Percentiles rank a stretch among this genome's conserved stretches.
phyloP scores from a whole-genome alignment of 2,113 vertebrate genomes.

The Chloropsis hardwickii region DNA sequence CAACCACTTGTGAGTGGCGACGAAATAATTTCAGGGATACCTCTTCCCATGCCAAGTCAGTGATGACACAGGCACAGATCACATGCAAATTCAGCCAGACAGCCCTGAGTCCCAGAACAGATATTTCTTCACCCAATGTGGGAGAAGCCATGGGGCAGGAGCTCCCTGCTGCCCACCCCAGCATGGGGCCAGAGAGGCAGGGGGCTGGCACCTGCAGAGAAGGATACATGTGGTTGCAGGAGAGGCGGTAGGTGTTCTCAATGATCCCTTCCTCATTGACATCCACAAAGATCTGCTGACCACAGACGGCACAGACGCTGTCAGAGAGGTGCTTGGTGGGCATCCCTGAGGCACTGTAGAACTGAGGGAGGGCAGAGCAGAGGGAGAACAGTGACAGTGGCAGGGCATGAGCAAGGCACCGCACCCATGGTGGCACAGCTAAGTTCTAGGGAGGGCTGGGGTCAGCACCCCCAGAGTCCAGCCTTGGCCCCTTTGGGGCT shows the following conservation, averaged over 20 bases:
- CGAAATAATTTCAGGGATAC: background rate
- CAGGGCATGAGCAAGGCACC: background rate
- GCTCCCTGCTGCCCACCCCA: background rate
- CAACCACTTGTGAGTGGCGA: rapidly evolving
- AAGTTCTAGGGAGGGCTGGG: background rate
- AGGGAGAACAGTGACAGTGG: background rate
- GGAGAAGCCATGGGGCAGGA: background rate
- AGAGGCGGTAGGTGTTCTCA: conserved; percentile 95
- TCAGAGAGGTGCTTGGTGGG: conserved; percentile 96
- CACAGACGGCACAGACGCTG: conserved; percentile 93
- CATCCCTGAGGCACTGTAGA: conserved; percentile 95
- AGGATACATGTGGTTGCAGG: conserved; percentile 99
- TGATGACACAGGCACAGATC: background rate
- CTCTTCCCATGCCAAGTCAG: background rate
- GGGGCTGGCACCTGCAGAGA: background rate
- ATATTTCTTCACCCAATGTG: rapidly evolving
- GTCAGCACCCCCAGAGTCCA: background rate
- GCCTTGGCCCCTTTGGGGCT: background rate
- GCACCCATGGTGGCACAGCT: rapidly evolving
- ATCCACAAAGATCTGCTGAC: conserved; percentile 94
- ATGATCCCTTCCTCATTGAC: conserved; percentile 97
- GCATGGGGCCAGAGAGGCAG: rapidly evolving
- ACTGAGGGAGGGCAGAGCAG: conserved; percentile 69
- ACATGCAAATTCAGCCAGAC: background rate
- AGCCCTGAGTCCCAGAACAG: rapidly evolving